Conservation (phyloP, 2,888 invertebrate species). For the Eupelmus urozonus region DNA sequence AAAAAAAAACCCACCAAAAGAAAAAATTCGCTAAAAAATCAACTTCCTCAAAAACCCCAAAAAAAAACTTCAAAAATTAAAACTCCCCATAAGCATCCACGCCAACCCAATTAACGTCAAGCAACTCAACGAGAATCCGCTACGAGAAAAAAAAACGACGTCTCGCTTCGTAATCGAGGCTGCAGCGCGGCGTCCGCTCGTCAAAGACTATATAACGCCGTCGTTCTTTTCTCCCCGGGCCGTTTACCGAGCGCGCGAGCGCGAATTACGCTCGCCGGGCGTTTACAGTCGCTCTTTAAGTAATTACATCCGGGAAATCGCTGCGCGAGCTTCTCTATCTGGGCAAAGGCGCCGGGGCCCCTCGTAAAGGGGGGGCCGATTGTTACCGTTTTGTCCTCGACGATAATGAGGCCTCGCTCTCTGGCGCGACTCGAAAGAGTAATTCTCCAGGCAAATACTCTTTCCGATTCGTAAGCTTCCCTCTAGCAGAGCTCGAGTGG, state of each 20-base stretch:
- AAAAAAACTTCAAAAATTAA: no score
- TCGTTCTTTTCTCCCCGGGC: background rate
- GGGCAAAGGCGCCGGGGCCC: background rate
- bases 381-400: conserved; percentile 9
- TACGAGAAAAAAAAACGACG: background rate
- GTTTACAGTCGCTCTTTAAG: conserved; percentile 49
- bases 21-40: no score
- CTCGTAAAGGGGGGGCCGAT: conserved; percentile 4
- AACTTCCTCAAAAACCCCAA: no score
- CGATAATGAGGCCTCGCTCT: conserved; percentile 24
- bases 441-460: conserved; percentile 15
- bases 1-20: no score
- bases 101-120: background rate
- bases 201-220: no score
- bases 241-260: background rate
- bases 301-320: conserved; percentile 53
- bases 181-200: background rate
- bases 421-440: conserved; percentile 4
- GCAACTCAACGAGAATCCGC: background rate
- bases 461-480: conserved; percentile 11
- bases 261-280: conserved; percentile 6
- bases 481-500: no score
- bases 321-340: conserved; percentile 3
- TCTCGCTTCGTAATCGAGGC: background rate
- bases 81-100: background rate